Evolutionary conservation across 2,113 vertebrate species (phyloP).

Genomic region (Sphyrna mokarran): DNA sequence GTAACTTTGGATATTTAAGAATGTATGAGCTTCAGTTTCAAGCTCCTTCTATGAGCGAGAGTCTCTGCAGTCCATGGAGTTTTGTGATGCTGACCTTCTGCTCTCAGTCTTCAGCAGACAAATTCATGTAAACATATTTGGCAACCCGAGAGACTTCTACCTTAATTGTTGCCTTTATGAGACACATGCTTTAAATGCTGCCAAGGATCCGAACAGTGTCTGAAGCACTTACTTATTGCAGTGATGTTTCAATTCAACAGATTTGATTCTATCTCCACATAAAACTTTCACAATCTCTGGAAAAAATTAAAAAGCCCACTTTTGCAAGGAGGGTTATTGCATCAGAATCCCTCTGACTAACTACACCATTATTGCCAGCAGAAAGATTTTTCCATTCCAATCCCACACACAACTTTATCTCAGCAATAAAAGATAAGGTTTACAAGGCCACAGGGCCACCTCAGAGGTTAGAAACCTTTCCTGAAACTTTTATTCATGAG

Average conservation of each 20-base stretch:
- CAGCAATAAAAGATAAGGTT: conserved; percentile 1
- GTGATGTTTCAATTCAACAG: neutral
- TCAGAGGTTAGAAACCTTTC: neutral
- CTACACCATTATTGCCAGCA: neutral
- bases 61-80: neutral
- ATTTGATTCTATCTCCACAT: neutral
- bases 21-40: neutral
- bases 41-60: neutral
- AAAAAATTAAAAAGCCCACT: conserved; percentile 24
- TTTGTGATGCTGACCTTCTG: neutral
- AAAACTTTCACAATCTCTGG: neutral
- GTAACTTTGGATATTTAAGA: neutral
- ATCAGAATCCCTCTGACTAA: neutral
- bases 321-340: neutral
- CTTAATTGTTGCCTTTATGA: neutral
- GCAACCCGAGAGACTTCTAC: neutral
- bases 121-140: neutral
- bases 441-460: neutral
- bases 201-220: neutral
- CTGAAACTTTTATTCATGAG: neutral
- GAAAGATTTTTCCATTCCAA: conserved; percentile 23
- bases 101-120: neutral
- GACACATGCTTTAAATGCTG: neutral
- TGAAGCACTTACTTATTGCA: neutral
- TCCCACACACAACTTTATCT: neutral